A percentile compares a stretch with the other conserved stretches of the same genome.
Conservation (phyloP, 2,113 vertebrate genomes). For the Pan paniscus region DNA sequence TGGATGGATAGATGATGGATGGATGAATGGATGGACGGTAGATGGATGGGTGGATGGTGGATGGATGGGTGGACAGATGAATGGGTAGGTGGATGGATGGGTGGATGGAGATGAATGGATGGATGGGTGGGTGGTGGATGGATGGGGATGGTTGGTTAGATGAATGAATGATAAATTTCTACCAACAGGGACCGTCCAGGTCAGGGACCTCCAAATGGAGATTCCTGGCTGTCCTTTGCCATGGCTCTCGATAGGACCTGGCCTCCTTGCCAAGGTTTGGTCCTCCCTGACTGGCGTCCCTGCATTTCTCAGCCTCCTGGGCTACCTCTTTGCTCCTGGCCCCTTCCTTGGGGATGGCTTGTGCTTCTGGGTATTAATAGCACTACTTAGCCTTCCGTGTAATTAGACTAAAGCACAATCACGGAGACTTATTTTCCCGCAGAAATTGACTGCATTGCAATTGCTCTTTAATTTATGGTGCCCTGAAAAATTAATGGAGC, state of each 20-base stretch:
- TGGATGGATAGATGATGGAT: not conserved
- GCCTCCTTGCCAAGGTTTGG: not conserved
- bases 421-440: slow-evolving; percentile 21
- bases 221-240: not conserved
- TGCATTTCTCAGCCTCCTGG: not conserved
- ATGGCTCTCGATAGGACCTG: fast-evolving
- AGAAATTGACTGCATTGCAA: slow-evolving; percentile 48
- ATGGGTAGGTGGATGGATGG: not conserved
- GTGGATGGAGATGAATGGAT: not conserved
- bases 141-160: not conserved
- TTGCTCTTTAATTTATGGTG: slow-evolving; percentile 65
- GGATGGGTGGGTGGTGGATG: not conserved
- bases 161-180: not conserved
- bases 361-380: slow-evolving; percentile 34
- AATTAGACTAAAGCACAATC: slow-evolving; percentile 30
- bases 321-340: not conserved
- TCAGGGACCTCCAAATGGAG: not conserved
- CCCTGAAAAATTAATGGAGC: slow-evolving; percentile 71
- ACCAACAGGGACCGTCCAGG: not conserved
- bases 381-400: slow-evolving; percentile 47
- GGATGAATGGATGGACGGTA: not conserved
- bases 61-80: not conserved
- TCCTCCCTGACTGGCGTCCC: not conserved
- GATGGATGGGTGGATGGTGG: not conserved
- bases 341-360: not conserved